Conservation (phyloP, 2,888 invertebrate genomes). For the Limulus polyphemus region DNA sequence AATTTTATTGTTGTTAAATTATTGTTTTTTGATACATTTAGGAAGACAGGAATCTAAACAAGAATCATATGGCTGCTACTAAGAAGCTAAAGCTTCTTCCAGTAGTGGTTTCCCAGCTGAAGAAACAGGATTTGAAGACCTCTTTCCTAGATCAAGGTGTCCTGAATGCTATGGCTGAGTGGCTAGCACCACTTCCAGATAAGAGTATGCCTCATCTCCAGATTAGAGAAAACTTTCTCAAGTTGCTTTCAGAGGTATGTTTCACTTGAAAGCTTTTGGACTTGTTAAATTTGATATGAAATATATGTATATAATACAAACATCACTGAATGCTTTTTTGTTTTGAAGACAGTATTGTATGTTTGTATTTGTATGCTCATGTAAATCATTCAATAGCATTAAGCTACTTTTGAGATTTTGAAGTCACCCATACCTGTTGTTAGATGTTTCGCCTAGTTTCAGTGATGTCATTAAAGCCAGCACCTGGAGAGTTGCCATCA, state of each 20-base stretch:
- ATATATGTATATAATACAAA: no score
- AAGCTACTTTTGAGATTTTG: no score
- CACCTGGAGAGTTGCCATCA: no score
- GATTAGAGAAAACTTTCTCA: constrained; percentile 73
- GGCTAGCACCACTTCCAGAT: constrained; percentile 97
- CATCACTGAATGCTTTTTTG: no score
- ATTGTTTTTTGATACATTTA: constrained; percentile 31
- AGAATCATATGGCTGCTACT: constrained; percentile 69
- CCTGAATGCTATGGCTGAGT: constrained; percentile 78
- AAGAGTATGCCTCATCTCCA: constrained; percentile 87
- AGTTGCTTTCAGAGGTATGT: constrained; percentile 38
- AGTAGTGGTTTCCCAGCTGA: constrained; percentile 76
- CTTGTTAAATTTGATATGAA: no score
- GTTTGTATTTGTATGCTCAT: no score
- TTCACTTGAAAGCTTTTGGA: not conserved
- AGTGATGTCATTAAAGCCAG: no score
- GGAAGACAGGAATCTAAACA: constrained; percentile 80
- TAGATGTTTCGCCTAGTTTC: no score
- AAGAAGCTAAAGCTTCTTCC: constrained; percentile 82
- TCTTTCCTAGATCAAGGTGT: constrained; percentile 95
- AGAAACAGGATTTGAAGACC: constrained; percentile 86
- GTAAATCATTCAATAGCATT: no score
- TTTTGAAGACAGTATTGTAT: no score
- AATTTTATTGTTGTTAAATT: not conserved
- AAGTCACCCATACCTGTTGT: no score